Evolutionary conservation across 2,797 vertebrate genomes (phyloP).

Genomic region (Falco concolor): DNA sequence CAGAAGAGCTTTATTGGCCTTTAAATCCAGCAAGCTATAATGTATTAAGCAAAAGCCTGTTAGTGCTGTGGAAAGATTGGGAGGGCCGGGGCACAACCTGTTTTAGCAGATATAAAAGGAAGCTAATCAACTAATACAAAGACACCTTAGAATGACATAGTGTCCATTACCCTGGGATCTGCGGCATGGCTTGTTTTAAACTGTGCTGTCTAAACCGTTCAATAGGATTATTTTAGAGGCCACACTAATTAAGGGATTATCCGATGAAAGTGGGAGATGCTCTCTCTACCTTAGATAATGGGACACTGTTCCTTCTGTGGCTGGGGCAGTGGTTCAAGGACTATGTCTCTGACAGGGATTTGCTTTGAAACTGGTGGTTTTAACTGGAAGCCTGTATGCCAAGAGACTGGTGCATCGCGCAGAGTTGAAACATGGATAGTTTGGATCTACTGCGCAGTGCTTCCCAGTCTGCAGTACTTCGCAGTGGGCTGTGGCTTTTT

Average conservation of each 20-base stretch:
- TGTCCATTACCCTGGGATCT: background rate
- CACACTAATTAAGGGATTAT: slow-evolving; percentile 10
- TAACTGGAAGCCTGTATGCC: background rate
- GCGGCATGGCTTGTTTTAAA: background rate
- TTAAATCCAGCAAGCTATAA: background rate
- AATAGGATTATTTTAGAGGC: slow-evolving; percentile 27
- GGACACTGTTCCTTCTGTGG: background rate
- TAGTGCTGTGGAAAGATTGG: background rate
- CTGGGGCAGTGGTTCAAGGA: background rate
- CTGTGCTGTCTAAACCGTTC: background rate
- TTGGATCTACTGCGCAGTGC: background rate
- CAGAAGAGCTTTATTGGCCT: background rate
- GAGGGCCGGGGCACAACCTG: background rate
- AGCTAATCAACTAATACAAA: background rate
- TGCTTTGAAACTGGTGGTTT: background rate
- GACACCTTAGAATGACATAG: background rate
- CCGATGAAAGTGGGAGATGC: background rate
- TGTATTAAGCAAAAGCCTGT: background rate
- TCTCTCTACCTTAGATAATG: background rate
- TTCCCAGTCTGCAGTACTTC: background rate
- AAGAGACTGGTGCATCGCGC: background rate
- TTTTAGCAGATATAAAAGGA: background rate
- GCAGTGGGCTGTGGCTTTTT: background rate
- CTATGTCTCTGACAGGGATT: background rate
- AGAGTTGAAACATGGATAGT: background rate